Conservation (phyloP, 2,113 vertebrate genomes). For the Lontra canadensis region DNA sequence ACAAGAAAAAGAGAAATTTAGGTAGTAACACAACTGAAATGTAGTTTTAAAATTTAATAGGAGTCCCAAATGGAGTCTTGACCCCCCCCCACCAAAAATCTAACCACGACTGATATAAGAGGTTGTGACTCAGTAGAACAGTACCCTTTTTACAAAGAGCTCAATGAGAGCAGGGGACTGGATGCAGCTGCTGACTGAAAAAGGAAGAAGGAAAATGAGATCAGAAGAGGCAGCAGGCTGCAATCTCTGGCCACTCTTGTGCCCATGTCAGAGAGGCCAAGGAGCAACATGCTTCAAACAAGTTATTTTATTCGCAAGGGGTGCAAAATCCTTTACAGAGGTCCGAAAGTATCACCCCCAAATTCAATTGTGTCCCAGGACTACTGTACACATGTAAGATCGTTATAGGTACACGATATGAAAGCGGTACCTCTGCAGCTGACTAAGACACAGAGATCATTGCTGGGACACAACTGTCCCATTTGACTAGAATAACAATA, state of each 20-base stretch:
- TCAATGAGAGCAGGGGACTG: not conserved
- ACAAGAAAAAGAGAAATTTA: slow-evolving; percentile 31
- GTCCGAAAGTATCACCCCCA: not conserved
- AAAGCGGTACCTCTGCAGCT: not conserved
- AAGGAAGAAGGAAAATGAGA: not conserved
- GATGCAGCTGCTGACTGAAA: not conserved
- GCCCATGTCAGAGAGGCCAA: not conserved
- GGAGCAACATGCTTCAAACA: not conserved
- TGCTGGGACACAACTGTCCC: not conserved
- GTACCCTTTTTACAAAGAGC: not conserved
- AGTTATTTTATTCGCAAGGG: not conserved
- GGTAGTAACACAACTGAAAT: not conserved
- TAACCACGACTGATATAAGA: not conserved
- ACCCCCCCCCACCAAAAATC: not conserved
- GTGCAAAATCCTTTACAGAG: not conserved
- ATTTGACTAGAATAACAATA: slow-evolving; percentile 46
- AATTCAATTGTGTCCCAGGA: not conserved
- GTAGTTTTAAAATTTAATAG: slow-evolving; percentile 11
- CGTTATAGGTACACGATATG: not conserved
- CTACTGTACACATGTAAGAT: not conserved
- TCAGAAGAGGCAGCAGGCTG: not conserved
- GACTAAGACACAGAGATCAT: slow-evolving; percentile 28
- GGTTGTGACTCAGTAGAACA: slow-evolving; percentile 18
- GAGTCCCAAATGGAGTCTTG: slow-evolving; percentile 7
- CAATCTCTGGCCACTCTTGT: not conserved